These are phyloP conservation scores for Ochropleura plecta DNA, from an alignment of 2,888 invertebrate species.

Conservation along the genomic window DNA sequence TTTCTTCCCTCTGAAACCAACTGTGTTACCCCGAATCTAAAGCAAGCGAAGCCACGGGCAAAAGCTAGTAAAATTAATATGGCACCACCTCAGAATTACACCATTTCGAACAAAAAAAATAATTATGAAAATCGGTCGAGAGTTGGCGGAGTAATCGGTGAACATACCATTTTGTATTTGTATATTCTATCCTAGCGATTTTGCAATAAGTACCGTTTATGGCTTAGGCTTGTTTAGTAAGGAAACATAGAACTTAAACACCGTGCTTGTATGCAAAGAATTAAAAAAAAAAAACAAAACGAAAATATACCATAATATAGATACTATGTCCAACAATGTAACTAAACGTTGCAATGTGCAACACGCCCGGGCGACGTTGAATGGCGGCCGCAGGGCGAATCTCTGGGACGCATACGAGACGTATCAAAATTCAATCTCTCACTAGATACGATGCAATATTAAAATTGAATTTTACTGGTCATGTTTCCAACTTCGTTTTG, in stretches of 20 bases:
- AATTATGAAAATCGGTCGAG: too few species aligned
- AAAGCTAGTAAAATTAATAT: too few species aligned
- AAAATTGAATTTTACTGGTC: constrained; percentile 80
- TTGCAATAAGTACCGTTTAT: not conserved
- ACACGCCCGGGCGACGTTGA: constrained; percentile 79
- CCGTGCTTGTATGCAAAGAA: not conserved
- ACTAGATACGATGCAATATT: constrained; percentile 80
- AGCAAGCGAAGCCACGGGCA: too few species aligned
- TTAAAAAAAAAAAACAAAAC: not conserved
- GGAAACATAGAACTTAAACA: not conserved
- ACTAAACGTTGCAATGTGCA: constrained; percentile 58
- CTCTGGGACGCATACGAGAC: constrained; percentile 70
- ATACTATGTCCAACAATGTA: constrained; percentile 35
- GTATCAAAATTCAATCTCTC: constrained; percentile 87
- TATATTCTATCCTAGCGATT: not conserved
- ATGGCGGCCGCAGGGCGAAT: constrained; percentile 74
- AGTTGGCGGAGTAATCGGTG: too few species aligned
- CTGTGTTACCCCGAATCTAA: too few species aligned
- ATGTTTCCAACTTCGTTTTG: constrained; percentile 61
- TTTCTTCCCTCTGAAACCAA: too few species aligned
- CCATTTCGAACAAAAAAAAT: too few species aligned
- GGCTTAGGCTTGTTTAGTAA: not conserved
- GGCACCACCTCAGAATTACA: too few species aligned
- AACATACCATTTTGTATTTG: not conserved
- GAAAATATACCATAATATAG: constrained; percentile 21